Evolutionary conservation across 2,797 vertebrate genomes (phyloP), one percentile per base, ranked within the genome.

Genomic region (Coilia nasus): DNA sequence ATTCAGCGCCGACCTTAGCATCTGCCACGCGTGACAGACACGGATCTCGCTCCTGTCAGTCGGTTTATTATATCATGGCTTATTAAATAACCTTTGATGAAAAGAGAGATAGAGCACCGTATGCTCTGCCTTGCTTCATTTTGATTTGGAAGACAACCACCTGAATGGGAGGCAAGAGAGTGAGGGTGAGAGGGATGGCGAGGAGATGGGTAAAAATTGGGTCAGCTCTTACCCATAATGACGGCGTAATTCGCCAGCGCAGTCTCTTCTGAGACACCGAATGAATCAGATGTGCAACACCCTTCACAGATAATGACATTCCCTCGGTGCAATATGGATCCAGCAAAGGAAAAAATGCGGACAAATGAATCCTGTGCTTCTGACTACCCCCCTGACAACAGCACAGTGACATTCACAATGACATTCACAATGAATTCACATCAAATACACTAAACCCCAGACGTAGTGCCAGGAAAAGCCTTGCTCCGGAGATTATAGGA

Each of bases 191-290:
- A 86, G 12, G 62, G 84, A 50, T 75, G 64, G 60, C 54, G 57
- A 62, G 84, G 35, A 64, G 64, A 44, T 78, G 84, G 59, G 23
- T 83, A 35, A 21, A 84, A 90, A 92, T 86, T 93, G 91, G 93
- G 94, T 94, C 93, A 94, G 86, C 91, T 90, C 84, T 89, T 88
- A 92, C 88, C 88, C 86, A 87, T 92, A 90, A 93, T 90, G 89
- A 90, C 44, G 89, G 90, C 80, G 84, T 92, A 93, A 93, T 89
- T 89, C 87, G 88, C 83, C 88, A 82, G 89, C 87, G 87, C 88
- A 85, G 87, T 91, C 90, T 89, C 86, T 85, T 87, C 90, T 86
- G 85, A 83, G 19, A 87, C 87, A 46, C 57, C 14, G 81, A 91
- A 92, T 91, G 91, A 93, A 93, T 93, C 90, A 92, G 25, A 88